A percentile compares a stretch with the other conserved stretches of the same genome.
Evolutionary conservation across 2,888 invertebrate genomes (phyloP).

Genomic region (Nomada flava): DNA sequence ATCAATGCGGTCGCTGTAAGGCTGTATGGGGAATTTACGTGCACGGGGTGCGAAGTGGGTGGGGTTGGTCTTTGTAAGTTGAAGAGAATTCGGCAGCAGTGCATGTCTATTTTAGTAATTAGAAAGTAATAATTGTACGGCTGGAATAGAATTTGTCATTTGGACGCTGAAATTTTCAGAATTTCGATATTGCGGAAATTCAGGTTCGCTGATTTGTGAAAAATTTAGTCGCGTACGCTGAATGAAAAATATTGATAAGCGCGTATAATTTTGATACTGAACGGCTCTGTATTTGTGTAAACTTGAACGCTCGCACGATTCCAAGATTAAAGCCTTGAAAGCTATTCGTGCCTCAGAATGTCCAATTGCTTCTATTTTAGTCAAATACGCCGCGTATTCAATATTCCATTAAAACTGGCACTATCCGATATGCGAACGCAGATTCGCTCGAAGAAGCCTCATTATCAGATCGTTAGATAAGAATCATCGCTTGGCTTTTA

Average conservation of each 20-base stretch:
- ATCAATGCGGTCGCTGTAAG: no score
- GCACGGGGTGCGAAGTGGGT: no score
- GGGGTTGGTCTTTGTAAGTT: no score
- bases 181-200: neutral
- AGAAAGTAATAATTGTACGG: neutral
- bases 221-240: neutral
- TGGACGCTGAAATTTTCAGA: neutral
- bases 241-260: neutral
- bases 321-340: no score
- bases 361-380: no score
- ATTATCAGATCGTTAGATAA: conserved; percentile 1
- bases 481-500: neutral
- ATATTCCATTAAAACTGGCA: neutral
- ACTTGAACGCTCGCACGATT: no score
- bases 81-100: no score
- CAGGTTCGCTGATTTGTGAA: neutral
- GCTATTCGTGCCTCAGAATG: no score
- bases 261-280: no score
- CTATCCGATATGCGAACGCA: neutral
- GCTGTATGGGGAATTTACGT: no score
- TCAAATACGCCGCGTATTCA: neutral
- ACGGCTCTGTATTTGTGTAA: no score
- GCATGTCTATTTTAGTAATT: neutral
- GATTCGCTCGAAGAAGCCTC: conserved; percentile 3
- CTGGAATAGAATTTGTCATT: neutral